Conservation (phyloP, 1,140 invertebrate species). For the Dolichoris vasculosae region DNA sequence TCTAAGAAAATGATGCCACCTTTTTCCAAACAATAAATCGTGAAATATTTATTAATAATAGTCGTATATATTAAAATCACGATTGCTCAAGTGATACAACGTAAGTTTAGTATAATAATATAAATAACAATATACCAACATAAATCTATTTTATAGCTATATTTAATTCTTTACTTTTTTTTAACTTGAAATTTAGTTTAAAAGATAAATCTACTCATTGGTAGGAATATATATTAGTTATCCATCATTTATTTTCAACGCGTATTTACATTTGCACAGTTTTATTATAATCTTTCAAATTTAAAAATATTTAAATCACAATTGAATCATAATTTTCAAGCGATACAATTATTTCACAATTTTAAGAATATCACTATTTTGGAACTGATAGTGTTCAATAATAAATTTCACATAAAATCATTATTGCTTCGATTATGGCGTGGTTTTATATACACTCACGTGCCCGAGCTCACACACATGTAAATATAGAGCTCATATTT, state of each 20-base stretch:
- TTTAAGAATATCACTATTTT: too few species aligned
- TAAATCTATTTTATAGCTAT: background rate
- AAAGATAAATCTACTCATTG: background rate
- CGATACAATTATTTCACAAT: too few species aligned
- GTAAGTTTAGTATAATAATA: background rate
- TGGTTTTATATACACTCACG: too few species aligned
- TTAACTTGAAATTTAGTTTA: background rate
- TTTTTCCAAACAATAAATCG: background rate
- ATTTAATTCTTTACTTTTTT: background rate
- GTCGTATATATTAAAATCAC: background rate
- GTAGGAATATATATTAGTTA: background rate
- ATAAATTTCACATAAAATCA: too few species aligned
- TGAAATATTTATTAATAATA: background rate
- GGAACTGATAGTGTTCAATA: too few species aligned
- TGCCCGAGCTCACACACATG: too few species aligned
- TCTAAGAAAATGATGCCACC: background rate
- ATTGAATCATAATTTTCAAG: too few species aligned
- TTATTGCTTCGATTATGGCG: too few species aligned
- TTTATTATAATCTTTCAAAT: background rate
- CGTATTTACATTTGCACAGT: background rate
- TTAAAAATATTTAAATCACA: too few species aligned
- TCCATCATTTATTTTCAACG: background rate
- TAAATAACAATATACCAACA: background rate
- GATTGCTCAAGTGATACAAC: background rate
- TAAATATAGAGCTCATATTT: too few species aligned